A percentile compares a stretch with the other conserved stretches of the same genome.
phyloP scores from a whole-genome alignment of 2,113 vertebrate species.

The Mustelus asterias region DNA sequence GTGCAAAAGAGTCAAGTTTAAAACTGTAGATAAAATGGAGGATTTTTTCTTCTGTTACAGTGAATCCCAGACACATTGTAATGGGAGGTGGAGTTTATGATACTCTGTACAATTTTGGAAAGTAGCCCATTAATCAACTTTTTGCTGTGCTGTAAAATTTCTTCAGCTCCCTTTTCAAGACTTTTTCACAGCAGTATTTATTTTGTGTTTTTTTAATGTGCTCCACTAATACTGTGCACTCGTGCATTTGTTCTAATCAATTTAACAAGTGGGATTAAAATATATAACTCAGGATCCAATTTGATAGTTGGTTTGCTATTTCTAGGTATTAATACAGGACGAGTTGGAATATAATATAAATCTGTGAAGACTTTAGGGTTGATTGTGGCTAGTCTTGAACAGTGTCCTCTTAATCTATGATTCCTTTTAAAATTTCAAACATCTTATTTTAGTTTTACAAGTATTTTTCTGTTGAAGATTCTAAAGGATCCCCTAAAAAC shows the following conservation, averaged over 20 bases:
- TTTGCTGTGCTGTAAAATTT: background rate
- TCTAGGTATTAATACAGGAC: background rate
- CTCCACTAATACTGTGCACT: background rate
- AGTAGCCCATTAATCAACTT: background rate
- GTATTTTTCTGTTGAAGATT: conserved; percentile 58
- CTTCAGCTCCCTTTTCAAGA: background rate
- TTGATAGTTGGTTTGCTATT: background rate
- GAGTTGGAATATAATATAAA: background rate
- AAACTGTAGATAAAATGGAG: background rate
- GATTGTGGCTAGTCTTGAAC: background rate
- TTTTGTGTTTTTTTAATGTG: background rate
- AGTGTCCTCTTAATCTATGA: background rate
- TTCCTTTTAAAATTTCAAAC: background rate
- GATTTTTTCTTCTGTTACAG: background rate
- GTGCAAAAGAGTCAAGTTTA: background rate
- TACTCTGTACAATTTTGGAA: background rate
- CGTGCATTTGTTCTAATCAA: background rate
- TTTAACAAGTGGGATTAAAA: background rate
- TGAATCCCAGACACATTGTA: background rate
- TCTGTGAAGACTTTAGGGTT: background rate
- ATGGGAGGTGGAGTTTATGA: background rate
- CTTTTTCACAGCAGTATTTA: background rate
- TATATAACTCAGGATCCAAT: background rate
- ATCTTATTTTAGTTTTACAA: conserved; percentile 36
- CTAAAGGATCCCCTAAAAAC: conserved; percentile 77